phyloP scores from a whole-genome alignment of 2,888 invertebrate species.

The Hydrotaea diabolus region DNA sequence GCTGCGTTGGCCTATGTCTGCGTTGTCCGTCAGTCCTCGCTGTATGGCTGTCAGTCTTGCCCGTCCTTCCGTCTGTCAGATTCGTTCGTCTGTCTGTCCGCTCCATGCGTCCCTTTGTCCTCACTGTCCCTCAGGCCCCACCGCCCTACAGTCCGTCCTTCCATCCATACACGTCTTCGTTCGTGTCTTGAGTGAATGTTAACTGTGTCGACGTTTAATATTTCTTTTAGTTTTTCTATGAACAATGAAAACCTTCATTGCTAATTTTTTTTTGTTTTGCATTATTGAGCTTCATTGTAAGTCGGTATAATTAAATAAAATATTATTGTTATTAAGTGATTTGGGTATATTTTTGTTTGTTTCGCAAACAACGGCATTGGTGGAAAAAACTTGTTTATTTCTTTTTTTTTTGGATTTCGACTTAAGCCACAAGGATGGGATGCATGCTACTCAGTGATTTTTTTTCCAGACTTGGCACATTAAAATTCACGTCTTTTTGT shows the following conservation, averaged over 20 bases:
- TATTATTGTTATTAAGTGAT: not conserved
- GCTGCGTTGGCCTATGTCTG: too few relatives aligned
- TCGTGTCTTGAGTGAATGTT: not conserved
- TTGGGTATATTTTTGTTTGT: not conserved
- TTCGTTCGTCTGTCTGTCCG: too few relatives aligned
- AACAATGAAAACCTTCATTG: slow-evolving; percentile 6
- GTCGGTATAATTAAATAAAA: not conserved
- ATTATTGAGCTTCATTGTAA: too few relatives aligned
- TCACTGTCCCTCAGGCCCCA: too few relatives aligned
- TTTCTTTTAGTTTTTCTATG: not conserved
- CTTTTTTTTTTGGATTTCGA: too few relatives aligned
- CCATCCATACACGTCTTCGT: not conserved
- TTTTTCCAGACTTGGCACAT: not conserved
- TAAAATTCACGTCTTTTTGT: not conserved
- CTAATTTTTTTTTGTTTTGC: not conserved
- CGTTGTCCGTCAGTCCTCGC: too few relatives aligned
- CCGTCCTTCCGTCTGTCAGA: too few relatives aligned
- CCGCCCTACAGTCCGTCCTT: too few relatives aligned
- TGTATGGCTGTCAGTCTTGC: too few relatives aligned
- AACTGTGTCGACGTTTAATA: too few relatives aligned
- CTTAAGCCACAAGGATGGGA: not conserved
- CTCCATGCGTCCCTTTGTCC: too few relatives aligned
- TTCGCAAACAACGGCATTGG: not conserved
- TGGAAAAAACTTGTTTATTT: not conserved
- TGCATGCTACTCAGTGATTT: not conserved